phyloP scores from a whole-genome alignment of 2,113 vertebrate species.

The Vulpes vulpes region DNA sequence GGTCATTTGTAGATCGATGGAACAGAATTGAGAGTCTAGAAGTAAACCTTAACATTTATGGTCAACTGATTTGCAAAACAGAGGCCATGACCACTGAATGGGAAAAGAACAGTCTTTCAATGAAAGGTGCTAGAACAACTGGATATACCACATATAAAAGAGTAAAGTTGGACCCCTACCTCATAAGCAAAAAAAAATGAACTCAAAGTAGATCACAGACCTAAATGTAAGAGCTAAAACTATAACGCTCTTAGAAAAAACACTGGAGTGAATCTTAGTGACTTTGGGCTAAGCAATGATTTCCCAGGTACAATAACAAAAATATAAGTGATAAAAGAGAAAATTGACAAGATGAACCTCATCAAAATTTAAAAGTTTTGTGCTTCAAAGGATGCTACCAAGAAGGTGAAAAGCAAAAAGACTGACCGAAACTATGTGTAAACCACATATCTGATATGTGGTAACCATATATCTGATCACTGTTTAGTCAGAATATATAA shows the following conservation, averaged over 20 bases:
- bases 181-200: constrained; percentile 29
- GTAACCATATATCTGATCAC: neutral
- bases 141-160: constrained; percentile 29
- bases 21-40: constrained; percentile 4
- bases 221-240: constrained; percentile 11
- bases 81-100: constrained; percentile 16
- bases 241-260: constrained; percentile 12
- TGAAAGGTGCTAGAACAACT: neutral
- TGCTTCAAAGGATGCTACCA: constrained; percentile 29
- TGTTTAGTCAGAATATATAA: constrained; percentile 31
- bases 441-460: constrained; percentile 9
- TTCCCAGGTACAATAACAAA: constrained; percentile 24
- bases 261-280: neutral
- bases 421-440: neutral
- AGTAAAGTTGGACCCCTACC: neutral
- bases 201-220: neutral
- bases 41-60: neutral
- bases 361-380: constrained; percentile 34
- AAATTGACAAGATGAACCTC: neutral
- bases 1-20: neutral
- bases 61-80: constrained; percentile 44
- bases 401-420: constrained; percentile 7
- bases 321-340: constrained; percentile 35
- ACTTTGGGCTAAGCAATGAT: neutral
- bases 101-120: constrained; percentile 20